phyloP scores from a whole-genome alignment of 2,888 invertebrate species.

The Drosophila niveifrons region DNA sequence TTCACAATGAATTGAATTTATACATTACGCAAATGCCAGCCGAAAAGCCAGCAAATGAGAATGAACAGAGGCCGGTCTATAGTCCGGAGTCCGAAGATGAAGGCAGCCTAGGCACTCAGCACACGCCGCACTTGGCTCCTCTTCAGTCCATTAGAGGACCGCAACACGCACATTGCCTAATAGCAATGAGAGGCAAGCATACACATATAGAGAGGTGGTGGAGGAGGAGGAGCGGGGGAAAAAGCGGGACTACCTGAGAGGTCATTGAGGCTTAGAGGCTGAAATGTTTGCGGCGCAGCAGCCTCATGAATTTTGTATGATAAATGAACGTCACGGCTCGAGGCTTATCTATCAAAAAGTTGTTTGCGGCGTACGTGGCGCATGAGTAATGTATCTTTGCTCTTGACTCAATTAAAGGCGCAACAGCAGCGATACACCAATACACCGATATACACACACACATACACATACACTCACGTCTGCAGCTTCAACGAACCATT shows the following conservation, averaged over 20 bases:
- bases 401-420: slow-evolving; percentile 55
- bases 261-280: slow-evolving; percentile 36
- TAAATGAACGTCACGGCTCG: slow-evolving; percentile 71
- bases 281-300: slow-evolving; percentile 37
- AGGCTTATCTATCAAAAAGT: slow-evolving; percentile 71
- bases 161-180: slow-evolving; percentile 57
- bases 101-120: slow-evolving; percentile 4
- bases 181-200: background rate
- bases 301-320: slow-evolving; percentile 76
- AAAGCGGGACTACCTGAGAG: slow-evolving; percentile 28
- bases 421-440: slow-evolving; percentile 4
- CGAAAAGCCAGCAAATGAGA: slow-evolving; percentile 53
- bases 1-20: slow-evolving; percentile 66
- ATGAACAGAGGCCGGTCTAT: slow-evolving; percentile 56
- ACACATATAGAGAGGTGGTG: background rate
- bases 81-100: slow-evolving; percentile 20
- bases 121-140: slow-evolving; percentile 6
- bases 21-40: slow-evolving; percentile 60
- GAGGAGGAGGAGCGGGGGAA: background rate
- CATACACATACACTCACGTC: slow-evolving; percentile 1
- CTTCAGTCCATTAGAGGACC: slow-evolving; percentile 43
- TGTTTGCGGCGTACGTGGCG: slow-evolving; percentile 64
- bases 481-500: slow-evolving; percentile 14
- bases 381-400: slow-evolving; percentile 64
- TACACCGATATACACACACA: slow-evolving; percentile 17